Base-by-base conservation (phyloP, 1,140 invertebrate genomes). In the Euwallacea fornicatus region DNA sequence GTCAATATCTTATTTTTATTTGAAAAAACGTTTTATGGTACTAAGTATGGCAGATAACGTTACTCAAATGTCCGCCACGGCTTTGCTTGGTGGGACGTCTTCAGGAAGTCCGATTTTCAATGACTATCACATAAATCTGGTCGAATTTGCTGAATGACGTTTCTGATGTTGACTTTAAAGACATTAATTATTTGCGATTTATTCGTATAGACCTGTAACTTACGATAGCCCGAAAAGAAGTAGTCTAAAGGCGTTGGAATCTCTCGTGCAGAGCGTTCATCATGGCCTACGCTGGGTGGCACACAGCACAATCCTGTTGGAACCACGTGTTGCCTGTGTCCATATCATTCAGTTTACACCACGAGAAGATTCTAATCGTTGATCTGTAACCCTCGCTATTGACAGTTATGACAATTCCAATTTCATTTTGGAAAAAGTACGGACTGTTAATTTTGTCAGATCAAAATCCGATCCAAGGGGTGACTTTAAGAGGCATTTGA, bases 181-280 rank as follows among this genome's bases (percentile, higher is more conserved):
- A 21, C 59, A 61, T 61, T 3, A 41, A 21, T 61, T 41, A 6
- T 6, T 43, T 47, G 61, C 44, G 43, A 44, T 21, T 63, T 63
- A 44, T 46, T 63, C 2, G 13, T 44, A 63, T 63, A 63, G 11
- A 63, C n/a, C 59, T 61, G 16, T 3, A 41, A 61, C 21, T 61
- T 61, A 9, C 6, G 16, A 61, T 41, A 61, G 16, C 16, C 16
- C 16, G 2, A 58, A 11, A 58, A 58, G 16, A 58, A 61, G 21
- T 6, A 61, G 59, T 61, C 59, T 61, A 61, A 41, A 2, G 21
- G 41, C 16, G 59, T 61, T 41, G 42, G 42, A 61, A 41, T 21
- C 2, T 16, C n/a, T n/a, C 21, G 41, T 58, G n/a, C n/a, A 15
- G 9, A 58, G 7, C 7, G 21, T 58, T 7, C 16, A 58, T 58